These are phyloP conservation scores for Pogonus chalceus DNA, from an alignment of 1,140 invertebrate genomes.

Conservation along the genomic window DNA sequence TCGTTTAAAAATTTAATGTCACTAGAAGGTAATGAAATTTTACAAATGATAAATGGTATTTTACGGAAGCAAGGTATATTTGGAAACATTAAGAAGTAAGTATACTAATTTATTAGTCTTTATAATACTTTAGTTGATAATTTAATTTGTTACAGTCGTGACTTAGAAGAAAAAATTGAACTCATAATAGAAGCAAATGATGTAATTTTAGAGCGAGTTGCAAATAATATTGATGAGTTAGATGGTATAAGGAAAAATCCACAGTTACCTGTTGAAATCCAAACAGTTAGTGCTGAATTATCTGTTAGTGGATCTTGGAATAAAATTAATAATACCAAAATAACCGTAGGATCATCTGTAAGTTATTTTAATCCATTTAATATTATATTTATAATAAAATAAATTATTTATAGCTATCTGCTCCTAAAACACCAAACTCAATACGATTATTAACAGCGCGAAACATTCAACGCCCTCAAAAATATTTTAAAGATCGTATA, in stretches of 20 bases:
- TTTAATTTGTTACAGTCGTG: conserved; percentile 27
- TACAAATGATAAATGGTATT: conserved; percentile 43
- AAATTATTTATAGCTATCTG: too few relatives aligned
- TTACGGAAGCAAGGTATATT: conserved; percentile 48
- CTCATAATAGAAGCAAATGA: conserved; percentile 68
- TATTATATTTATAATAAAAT: too few relatives aligned
- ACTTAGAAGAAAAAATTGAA: conserved; percentile 63
- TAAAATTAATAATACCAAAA: conserved; percentile 32
- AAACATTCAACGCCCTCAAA: conserved; percentile 72
- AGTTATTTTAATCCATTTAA: too few relatives aligned
- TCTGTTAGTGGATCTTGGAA: conserved; percentile 32
- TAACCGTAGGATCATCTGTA: conserved; percentile 18
- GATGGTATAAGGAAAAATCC: conserved; percentile 51
- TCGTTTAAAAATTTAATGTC: conserved; percentile 53
- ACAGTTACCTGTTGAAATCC: conserved; percentile 37
- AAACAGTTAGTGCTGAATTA: conserved; percentile 30
- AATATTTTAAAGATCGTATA: conserved; percentile 74
- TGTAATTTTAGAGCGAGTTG: conserved; percentile 67
- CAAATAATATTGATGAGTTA: conserved; percentile 60
- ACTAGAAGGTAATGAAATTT: conserved; percentile 43
- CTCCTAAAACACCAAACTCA: conserved; percentile 12
- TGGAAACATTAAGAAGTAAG: conserved; percentile 42
- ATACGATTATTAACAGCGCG: conserved; percentile 59
- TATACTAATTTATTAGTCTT: conserved; percentile 8
- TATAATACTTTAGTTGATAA: background rate